Base-by-base conservation (phyloP, 2,888 invertebrate species). In the Serrognathus titanus region DNA sequence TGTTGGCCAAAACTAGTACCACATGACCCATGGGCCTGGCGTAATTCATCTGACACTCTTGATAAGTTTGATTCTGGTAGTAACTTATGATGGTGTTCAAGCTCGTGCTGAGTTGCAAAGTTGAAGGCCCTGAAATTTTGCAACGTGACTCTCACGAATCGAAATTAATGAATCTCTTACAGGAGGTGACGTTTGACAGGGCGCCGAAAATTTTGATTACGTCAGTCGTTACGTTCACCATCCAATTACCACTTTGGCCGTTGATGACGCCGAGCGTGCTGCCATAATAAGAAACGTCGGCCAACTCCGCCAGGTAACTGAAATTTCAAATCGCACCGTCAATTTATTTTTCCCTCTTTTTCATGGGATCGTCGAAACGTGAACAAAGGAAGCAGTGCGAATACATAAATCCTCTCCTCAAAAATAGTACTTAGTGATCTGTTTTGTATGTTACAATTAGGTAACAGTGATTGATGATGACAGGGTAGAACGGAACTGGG, bases 181-280 rank as follows among this genome's bases (percentile, higher is more conserved):
- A 59, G 16, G 50, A 46, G 0, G 54, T 55, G 4, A 48, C 47
- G 13, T 55, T 55, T 11, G 38, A 12, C 12, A 57, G 13, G n/a
- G 43, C 46, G 16, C 24, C 50, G 39, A 76, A 80, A 40, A 78
- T 69, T 41, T 73, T 71, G 7, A 84, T 80, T 10, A 85, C 73
- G 67, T 85, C 85, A 48, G 79, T 73, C 0, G 84, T 82, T 2
- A 83, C 79, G 48, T 84, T 83, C 10, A 82, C 80, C 41, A 88
- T 75, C 83, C 84, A 85, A 16, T 76, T 69, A 12, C 85, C 87
- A 0, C 81, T 83, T 68, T 81, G 81, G 1, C 87, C 86, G 63
- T 87, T 85, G 31, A 88, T 75, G 24, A 88, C 72, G 1, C 83
- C 83, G 58, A 88, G 72, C 47, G 81, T 80, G 54, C 86, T 86